These are phyloP conservation scores for Falco punctatus DNA, from an alignment of 2,113 vertebrate species.

Conservation along the genomic window DNA sequence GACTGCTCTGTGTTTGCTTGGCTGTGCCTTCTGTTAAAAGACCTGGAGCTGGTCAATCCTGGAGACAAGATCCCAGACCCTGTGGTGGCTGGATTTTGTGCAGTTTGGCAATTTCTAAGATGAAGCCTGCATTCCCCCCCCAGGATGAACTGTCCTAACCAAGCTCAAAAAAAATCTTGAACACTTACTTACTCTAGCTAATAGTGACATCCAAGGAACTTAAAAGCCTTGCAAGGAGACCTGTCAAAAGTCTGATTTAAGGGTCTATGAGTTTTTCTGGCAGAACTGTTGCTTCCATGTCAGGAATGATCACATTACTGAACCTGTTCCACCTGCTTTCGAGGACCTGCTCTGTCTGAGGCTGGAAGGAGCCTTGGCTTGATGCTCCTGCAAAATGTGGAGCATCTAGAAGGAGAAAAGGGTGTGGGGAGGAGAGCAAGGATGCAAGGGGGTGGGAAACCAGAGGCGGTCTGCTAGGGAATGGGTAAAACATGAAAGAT, in stretches of 20 bases:
- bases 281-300: not conserved
- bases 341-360: not conserved
- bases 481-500: not conserved
- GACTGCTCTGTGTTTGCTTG: not conserved
- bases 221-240: not conserved
- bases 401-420: not conserved
- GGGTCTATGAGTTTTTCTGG: constrained; percentile 4
- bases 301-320: constrained; percentile 16
- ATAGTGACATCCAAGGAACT: not conserved
- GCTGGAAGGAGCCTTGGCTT: not conserved
- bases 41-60: not conserved
- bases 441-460: not conserved
- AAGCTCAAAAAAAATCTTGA: not conserved
- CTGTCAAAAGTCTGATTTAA: not conserved
- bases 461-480: not conserved
- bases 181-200: not conserved
- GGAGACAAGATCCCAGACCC: not conserved
- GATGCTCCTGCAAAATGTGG: not conserved
- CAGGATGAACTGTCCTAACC: not conserved
- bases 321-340: constrained; percentile 48
- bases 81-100: not conserved
- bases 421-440: not conserved
- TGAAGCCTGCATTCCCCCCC: not conserved
- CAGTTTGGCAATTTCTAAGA: not conserved
- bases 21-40: not conserved